Evolutionary conservation across 64 coral and sea anemone genomes (phyloP), one percentile per base, ranked within the genome.

Genomic region (Porites lutea): DNA sequence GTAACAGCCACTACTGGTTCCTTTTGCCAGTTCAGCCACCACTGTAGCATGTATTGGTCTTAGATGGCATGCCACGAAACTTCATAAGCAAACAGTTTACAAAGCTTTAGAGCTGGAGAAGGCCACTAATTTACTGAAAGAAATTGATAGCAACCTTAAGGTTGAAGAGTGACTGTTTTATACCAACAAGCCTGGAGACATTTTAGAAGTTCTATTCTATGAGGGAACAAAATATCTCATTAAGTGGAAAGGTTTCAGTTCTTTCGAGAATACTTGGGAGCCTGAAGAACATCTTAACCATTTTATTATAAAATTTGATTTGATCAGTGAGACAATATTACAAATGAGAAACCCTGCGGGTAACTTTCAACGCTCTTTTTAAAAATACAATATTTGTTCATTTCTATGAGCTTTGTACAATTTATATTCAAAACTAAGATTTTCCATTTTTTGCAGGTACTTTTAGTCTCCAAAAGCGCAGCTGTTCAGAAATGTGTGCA

Each of bases 61-160:
- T 93, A 37, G 92, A 88, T 49, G 81, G 65, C 66, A 58, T 78
- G 76, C 73, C 92, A 61, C 76, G 92, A 11, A 62, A 51, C n/a
- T 88, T 88, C 59, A 78, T 16, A 93, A 93, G 61, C 85, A 85
- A 74, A 88, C 92, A 72, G 92, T 78, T 27, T 50, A 78, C 53
- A n/a, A 79, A 73, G 85, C 84, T 13, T 52, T 87, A 21, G 27
- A 37, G 27, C 27, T 37, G 27, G 3, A 64, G 48, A 93, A 93
- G 51, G 48, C 72, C 9, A 64, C 4, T 23, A 67, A 54, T 14
- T 55, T 93, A 69, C 22, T 93, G 16, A 54, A 55, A 59, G 75
- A 93, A 59, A 9, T 93, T 60, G 92, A 93, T 47, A 52, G 77
- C 21, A 72, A 19, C 55, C 46, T 88, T 13, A 59, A 81, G 49